Conservation (phyloP, 2,113 vertebrate genomes). For the Rhynchopsitta pachyrhyncha region DNA sequence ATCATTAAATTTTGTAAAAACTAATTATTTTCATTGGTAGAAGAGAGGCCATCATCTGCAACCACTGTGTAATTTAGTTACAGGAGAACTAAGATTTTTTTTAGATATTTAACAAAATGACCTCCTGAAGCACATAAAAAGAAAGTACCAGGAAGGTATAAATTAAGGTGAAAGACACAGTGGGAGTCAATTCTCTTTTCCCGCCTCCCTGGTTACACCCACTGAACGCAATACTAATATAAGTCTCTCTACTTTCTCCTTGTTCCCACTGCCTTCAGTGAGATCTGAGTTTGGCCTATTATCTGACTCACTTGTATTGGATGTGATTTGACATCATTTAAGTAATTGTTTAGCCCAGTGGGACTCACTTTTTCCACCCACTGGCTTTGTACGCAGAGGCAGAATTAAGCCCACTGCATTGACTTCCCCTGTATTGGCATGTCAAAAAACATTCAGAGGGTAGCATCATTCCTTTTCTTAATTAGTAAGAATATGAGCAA, state of each 20-base stretch:
- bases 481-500: slow-evolving; percentile 32
- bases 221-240: neutral
- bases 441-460: neutral
- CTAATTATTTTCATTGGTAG: neutral
- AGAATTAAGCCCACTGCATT: neutral
- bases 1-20: neutral
- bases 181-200: slow-evolving; percentile 7
- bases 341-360: slow-evolving; percentile 14
- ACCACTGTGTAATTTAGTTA: neutral
- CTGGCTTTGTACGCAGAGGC: neutral
- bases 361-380: slow-evolving; percentile 13
- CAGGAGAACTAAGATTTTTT: neutral
- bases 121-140: neutral
- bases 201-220: neutral
- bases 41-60: neutral
- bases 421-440: neutral
- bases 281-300: neutral
- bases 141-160: neutral
- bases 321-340: neutral
- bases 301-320: slow-evolving; percentile 8
- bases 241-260: neutral
- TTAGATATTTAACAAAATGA: neutral
- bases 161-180: slow-evolving; percentile 39
- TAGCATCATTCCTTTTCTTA: slow-evolving; percentile 14
- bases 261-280: neutral